Conservation (phyloP, 1,140 invertebrate species). For the Polyergus mexicanus region DNA sequence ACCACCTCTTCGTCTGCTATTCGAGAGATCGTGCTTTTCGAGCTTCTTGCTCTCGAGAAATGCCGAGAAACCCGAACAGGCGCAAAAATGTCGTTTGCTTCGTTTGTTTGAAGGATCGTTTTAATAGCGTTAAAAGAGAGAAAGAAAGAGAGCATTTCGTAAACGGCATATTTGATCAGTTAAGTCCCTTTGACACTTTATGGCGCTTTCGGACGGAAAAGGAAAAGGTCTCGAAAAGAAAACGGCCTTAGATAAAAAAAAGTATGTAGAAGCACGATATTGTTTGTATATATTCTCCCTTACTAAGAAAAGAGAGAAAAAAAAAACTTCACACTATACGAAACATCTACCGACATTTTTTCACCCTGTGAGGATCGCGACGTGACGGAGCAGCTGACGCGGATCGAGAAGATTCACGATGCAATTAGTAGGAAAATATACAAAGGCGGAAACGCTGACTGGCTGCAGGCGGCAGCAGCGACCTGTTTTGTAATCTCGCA, state of each 20-base stretch:
- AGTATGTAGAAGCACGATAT: background rate
- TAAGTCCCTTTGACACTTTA: background rate
- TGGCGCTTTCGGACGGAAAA: too few species aligned
- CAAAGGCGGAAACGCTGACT: conserved; percentile 40
- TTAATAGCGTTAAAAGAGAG: background rate
- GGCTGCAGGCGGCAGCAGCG: conserved; percentile 14
- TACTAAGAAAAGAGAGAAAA: background rate
- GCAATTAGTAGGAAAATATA: conserved; percentile 55
- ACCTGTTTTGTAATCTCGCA: conserved; percentile 55
- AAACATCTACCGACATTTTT: conserved; percentile 1
- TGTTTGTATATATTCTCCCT: background rate
- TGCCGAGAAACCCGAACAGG: background rate
- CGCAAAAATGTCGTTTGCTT: background rate
- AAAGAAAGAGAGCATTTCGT: too few species aligned
- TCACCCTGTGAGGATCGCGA: conserved; percentile 11
- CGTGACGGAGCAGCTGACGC: conserved; percentile 14
- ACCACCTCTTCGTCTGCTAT: background rate
- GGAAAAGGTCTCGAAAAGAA: too few species aligned
- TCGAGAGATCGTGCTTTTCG: conserved; percentile 23
- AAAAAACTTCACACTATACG: background rate
- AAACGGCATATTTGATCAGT: background rate
- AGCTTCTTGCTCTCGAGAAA: background rate
- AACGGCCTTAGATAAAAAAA: too few species aligned
- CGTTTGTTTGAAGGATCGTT: background rate
- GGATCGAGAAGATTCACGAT: conserved; percentile 38